phyloP scores from a whole-genome alignment of 2,113 vertebrate genomes.

The Platichthys flesus region DNA sequence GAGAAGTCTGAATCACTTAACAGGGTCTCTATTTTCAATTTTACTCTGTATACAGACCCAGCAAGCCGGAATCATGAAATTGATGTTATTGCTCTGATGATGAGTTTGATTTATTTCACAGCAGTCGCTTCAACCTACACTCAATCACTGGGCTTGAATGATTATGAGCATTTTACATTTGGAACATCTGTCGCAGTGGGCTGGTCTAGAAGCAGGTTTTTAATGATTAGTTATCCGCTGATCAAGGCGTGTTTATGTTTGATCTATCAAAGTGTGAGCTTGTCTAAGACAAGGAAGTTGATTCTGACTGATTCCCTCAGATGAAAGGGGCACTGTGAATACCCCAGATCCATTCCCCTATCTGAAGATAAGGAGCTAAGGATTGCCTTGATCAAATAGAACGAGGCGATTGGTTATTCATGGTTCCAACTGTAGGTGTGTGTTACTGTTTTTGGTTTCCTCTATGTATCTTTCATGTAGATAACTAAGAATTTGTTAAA shows the following conservation, averaged over 20 bases:
- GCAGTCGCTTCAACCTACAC: constrained; percentile 41
- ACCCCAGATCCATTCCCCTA: constrained; percentile 25
- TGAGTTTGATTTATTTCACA: constrained; percentile 48
- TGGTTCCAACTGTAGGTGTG: background rate
- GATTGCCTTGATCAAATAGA: constrained; percentile 22
- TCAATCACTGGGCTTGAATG: constrained; percentile 42
- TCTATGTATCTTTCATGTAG: background rate
- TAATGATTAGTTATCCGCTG: constrained; percentile 65
- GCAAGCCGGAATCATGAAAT: background rate
- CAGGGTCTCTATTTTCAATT: constrained; percentile 1
- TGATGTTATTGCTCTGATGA: constrained; percentile 49
- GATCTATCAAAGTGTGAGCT: constrained; percentile 68
- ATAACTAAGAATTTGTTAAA: background rate
- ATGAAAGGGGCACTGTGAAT: constrained; percentile 44
- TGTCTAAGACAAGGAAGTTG: constrained; percentile 36
- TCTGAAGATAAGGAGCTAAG: constrained; percentile 8
- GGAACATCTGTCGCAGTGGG: constrained; percentile 61
- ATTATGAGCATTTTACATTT: constrained; percentile 62
- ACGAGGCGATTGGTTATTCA: constrained; percentile 15
- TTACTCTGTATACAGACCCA: constrained; percentile 3
- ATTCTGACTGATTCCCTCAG: constrained; percentile 48
- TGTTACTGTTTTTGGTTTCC: background rate
- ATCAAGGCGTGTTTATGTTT: constrained; percentile 71
- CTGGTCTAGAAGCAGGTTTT: constrained; percentile 48
- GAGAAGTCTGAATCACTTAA: constrained; percentile 16